Base-by-base conservation (phyloP, 2,113 vertebrate genomes). In the Onychostruthus taczanowskii region DNA sequence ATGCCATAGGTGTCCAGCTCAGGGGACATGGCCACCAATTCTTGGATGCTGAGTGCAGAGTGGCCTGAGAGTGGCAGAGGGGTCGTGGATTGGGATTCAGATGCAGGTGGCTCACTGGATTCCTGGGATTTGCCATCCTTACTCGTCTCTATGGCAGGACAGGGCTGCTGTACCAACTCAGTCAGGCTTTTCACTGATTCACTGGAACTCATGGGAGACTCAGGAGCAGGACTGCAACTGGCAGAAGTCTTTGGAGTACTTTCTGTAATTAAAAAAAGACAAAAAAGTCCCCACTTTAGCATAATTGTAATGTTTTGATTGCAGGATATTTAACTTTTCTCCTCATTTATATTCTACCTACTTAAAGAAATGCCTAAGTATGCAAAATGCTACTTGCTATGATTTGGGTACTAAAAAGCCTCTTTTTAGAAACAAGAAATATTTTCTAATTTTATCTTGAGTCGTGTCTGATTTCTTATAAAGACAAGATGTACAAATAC, bases 1-100 rank as follows among this genome's bases (percentile, higher is more conserved):
- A 99, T 99, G 96, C 98, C 98, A 3, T 99, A 99, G 6, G 99
- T 99, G 94, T 99, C 99, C 59, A 99, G 98, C 97, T 99, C 99
- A 10, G 98, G 98, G 69, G 98, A 99, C 98, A 99, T 99, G 43
- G 99, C 98, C 7, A 99, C 99, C 94, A 99, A 97, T 66, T 99
- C 99, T 77, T 99, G 99, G 89, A 99, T 99, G 98, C 99, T 99
- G 96, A 99, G 98, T 22, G 99, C 98, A 0, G 98, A 98, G 93
- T 98, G 99, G 84, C 99, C 99, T 0, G 98, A 98, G 75, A 98
- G 94, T 7, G 99, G 98, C 96, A 99, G 87, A 1, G 98, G 98
- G 14, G 98, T 98, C 11, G 98, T 87, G 10, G 98, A 98, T 47
- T 99, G 99, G 84, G 98, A 98, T 91, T 99, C 99, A 2, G 97